Evolutionary conservation across 30 jellyfish, hydroid and myxozoan genomes (phyloP).

Genomic region (Cassiopea xamachana): DNA sequence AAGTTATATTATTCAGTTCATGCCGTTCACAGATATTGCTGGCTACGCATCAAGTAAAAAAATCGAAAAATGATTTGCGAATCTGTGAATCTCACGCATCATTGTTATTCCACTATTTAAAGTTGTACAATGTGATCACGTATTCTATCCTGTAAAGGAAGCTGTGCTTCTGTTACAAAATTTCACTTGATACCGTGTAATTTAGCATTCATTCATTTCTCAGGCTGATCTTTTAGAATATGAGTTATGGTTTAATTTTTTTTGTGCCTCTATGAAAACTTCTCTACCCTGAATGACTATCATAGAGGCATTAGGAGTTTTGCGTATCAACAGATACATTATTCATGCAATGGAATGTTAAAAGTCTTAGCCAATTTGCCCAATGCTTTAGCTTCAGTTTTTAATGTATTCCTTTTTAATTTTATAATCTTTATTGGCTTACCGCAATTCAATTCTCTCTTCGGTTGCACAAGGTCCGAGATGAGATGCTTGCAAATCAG

Average conservation of each 20-base stretch:
- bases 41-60: background rate
- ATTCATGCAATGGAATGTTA: background rate
- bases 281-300: background rate
- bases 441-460: background rate
- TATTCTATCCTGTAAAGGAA: background rate
- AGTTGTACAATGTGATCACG: background rate
- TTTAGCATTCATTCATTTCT: too few species aligned
- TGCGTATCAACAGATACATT: background rate
- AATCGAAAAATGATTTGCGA: background rate
- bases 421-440: background rate
- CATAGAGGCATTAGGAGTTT: background rate
- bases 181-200: too few species aligned
- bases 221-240: too few species aligned
- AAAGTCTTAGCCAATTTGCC: background rate
- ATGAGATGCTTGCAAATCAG: background rate
- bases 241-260: too few species aligned
- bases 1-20: background rate
- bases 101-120: background rate
- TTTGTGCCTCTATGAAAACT: background rate
- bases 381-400: background rate
- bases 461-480: background rate
- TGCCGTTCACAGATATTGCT: background rate
- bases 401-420: background rate
- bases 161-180: background rate
- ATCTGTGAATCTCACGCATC: background rate